Evolutionary conservation across 92 coral and sea anemone genomes (phyloP), one percentile per base, ranked within the genome.

Genomic region (Umimayanthus kanabou): DNA sequence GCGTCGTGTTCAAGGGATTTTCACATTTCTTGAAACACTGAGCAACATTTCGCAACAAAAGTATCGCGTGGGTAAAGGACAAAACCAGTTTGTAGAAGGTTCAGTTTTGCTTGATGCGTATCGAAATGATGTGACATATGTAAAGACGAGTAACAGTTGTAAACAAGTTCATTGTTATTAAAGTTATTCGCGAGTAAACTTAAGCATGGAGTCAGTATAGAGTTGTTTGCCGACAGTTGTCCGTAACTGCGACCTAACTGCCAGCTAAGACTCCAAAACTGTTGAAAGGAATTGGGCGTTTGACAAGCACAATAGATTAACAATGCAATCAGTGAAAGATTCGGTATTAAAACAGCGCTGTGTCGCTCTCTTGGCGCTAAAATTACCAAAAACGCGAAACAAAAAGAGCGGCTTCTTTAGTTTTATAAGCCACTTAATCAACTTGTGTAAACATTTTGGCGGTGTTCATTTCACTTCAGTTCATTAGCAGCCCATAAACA

Each of bases 401-500:
- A 61, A 83, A 65, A 70, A 74, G 47, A 20, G 78, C 87, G 69
- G 87, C 74, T 26, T 40, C 25, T 45, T 29, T 8, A 0, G 10
- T 7, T 29, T n/a, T 16, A 40, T 83, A 70, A 83, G 47, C 79
- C 65, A 42, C 78, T 83, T 83, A 69, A 83, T 43, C n/a, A 82
- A 50, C 22, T 10, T 25, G 4, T 82, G 86, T 67, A 66, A 82
- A 66, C 86, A 82, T 39, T 67, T 82, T 14, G n/a, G 78, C 78
- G 61, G 79, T 70, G 23, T 69, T 83, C 20, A 30, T 69, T 83
- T 83, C 87, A 43, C 16, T 43, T 4, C 14, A 71, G 65, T 45
- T 83, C 69, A 30, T 83, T 83, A 83, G 78, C 66, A 83, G 87
- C 28, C 3, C 40, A 47, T 83, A 70, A 83, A 83, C 78, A 83